Base-by-base conservation (phyloP, 2,113 vertebrate species). In the Oxygymnocypris stewartii region DNA sequence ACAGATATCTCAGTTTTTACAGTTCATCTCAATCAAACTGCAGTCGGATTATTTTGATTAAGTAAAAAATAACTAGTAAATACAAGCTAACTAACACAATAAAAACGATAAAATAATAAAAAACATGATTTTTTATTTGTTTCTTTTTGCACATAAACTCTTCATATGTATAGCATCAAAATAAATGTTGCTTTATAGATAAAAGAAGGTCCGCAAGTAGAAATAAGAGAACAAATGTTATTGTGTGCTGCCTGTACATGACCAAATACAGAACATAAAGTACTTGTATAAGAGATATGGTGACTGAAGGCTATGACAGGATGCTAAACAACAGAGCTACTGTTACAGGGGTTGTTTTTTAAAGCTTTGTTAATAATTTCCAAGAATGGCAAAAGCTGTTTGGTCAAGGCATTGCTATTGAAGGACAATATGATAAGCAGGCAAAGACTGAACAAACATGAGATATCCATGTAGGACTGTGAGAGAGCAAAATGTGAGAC, bases 371-470 rank as follows among this genome's bases (percentile, higher is more conserved):
- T 35, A 86, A 74, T 86, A 12, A 81, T 86, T 11, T 12, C 18
- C 35, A 61, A 25, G 16, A n/a, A 86, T 80, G 77, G 4, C n/a
- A 28, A 71, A 57, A 6, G 16, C 18, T 85, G 7, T 85, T 77
- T 54, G 49, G 11, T 9, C 20, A 49, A 35, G 12, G 65, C 13
- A 14, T 10, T 14, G 35, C 9, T 25, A 59, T 2, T 79, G 49
- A 85, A 79, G 75, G 47, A 51, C 42, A 71, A 18, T 25, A 47
- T 54, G 61, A 81, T 74, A 86, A 86, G 74, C 84, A 67, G 59
- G 40, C 28, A 57, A 10, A 8, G 57, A 47, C 25, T 35, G 18
- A 76, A 16, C 25, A 49, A 61, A 79, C 63, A 40, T 79, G 63
- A 18, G 14, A 79, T 44, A 5, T 31, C 49, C 25, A 42, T 31